Evolutionary conservation across 2,113 vertebrate species (phyloP).

Genomic region (Pseudorhombus dupliciocellatus): DNA sequence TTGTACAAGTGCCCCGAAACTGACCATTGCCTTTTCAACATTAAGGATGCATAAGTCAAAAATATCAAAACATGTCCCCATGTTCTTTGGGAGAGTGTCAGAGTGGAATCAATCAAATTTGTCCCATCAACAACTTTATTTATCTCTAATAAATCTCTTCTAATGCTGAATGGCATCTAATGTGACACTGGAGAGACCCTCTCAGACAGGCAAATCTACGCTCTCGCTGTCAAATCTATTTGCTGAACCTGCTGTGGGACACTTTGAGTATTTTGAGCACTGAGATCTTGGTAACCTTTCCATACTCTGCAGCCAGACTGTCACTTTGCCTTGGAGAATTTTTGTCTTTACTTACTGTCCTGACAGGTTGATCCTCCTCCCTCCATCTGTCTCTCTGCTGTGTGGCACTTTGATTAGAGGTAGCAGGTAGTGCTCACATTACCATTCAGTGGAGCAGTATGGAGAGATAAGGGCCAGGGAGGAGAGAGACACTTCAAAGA

Average conservation of each 20-base stretch:
- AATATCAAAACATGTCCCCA: background rate
- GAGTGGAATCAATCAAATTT: background rate
- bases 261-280: background rate
- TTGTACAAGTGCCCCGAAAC: background rate
- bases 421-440: slow-evolving; percentile 25
- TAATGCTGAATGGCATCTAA: background rate
- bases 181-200: background rate
- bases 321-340: background rate
- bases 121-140: background rate
- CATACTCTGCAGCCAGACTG: background rate
- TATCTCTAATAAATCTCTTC: background rate
- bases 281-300: background rate
- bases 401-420: slow-evolving; percentile 10
- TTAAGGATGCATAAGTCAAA: background rate
- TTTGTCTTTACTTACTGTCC: slow-evolving; percentile 8
- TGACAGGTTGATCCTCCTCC: slow-evolving; percentile 3
- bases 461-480: background rate
- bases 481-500: slow-evolving; percentile 42
- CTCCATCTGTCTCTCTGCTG: slow-evolving; percentile 6
- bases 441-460: slow-evolving; percentile 9
- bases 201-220: background rate
- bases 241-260: background rate
- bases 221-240: background rate
- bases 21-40: background rate
- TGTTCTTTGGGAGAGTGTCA: background rate